These are phyloP conservation scores for Pangasius djambal DNA, from an alignment of 2,797 vertebrate genomes.

Conservation along the genomic window DNA sequence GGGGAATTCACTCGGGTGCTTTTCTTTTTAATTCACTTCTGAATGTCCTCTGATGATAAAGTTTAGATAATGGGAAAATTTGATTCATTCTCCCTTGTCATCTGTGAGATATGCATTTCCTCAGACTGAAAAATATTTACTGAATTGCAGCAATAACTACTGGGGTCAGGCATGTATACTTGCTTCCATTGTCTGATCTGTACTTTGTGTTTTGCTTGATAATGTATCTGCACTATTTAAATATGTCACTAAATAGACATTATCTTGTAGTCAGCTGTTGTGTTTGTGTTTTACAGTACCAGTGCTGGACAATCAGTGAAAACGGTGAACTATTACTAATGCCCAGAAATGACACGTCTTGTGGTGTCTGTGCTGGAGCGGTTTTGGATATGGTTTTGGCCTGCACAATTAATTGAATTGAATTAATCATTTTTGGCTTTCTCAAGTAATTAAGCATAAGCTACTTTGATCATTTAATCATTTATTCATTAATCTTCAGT, in stretches of 20 bases:
- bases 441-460: neutral
- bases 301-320: slow-evolving; percentile 10
- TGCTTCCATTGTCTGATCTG: neutral
- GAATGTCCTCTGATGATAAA: neutral
- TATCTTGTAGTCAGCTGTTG: neutral
- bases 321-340: neutral
- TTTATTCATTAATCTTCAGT: neutral
- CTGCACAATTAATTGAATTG: neutral
- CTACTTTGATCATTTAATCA: neutral
- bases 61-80: neutral
- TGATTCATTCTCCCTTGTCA: neutral
- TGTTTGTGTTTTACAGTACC: neutral
- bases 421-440: neutral
- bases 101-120: neutral
- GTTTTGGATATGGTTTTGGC: neutral
- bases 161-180: neutral
- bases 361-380: too few species aligned
- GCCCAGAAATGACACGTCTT: neutral
- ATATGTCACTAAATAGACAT: neutral
- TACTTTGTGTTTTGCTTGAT: neutral
- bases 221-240: too few species aligned
- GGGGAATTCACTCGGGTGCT: neutral
- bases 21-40: neutral
- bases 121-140: neutral
- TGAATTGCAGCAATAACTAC: neutral